Base-by-base conservation (phyloP, 2,113 vertebrate genomes). In the Antennarius striatus region DNA sequence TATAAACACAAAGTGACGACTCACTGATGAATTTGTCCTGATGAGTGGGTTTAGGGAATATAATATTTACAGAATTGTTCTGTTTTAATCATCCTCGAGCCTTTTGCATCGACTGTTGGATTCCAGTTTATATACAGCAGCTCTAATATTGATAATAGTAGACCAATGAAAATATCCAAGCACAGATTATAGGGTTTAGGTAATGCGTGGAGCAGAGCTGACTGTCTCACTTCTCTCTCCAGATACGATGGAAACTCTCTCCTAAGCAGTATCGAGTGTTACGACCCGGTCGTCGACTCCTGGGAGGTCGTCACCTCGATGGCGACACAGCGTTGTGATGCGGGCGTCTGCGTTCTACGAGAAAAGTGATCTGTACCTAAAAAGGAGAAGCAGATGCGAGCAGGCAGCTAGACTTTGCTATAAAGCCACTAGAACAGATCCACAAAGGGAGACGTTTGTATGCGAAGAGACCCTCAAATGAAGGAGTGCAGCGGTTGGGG, bases 281-380 rank as follows among this genome's bases (percentile, higher is more conserved):
- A 99, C 0, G 98, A 99, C 77, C 98, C 97, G 5, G 94, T 99
- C 64, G 94, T 99, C n/a, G 98, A 99, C 92, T 98, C 83, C 83
- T 99, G 98, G 98, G 97, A 99, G 85, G 96, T 99, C 10, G 96
- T 98, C 15, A 98, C 98, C 3, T 98, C 97, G 36, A 98, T 99
- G 95, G 98, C 96, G 12, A 99, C 97, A 22, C 98, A 99, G 86
- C 95, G 97, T 48, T 99, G 98, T 14, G 98, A 99, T 3, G 98
- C 98, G 0, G 98, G 98, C 0, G 97, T 99, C 73, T 99, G 98
- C 10, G 98, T 99, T 15, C 94, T 99, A 0, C 93, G 97, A 63
- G 98, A 99, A 85, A 99, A 99, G 88, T 99, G 93, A 98, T 61
- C 7, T 11, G 74, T 45, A 69, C 80, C 63, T 32, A 62, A 36